These are phyloP conservation scores for Ctenicera cuprea DNA, from an alignment of 2,888 invertebrate genomes.

Conservation along the genomic window DNA sequence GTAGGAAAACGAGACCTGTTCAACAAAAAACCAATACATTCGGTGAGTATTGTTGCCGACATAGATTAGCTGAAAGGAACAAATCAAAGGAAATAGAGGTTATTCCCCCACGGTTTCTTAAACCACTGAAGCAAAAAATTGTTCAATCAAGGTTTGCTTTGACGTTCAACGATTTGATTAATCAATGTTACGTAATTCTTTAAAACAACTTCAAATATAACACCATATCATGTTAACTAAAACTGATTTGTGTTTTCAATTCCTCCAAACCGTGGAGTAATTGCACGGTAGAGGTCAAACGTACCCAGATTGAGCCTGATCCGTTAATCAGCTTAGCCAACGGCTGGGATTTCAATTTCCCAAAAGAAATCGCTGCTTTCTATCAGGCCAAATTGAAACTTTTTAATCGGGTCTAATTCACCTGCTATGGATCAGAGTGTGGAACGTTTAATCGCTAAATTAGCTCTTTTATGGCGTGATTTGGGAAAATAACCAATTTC, in stretches of 20 bases:
- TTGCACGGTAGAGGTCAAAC: constrained; percentile 5
- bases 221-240: too few relatives aligned
- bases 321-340: constrained; percentile 30
- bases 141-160: too few relatives aligned
- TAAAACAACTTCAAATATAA: too few relatives aligned
- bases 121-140: too few relatives aligned
- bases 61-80: constrained; percentile 11
- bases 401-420: constrained; percentile 24
- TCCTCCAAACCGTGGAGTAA: neutral
- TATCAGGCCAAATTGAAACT: constrained; percentile 33
- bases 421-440: constrained; percentile 2
- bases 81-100: neutral
- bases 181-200: too few relatives aligned
- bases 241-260: too few relatives aligned
- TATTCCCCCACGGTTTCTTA: neutral
- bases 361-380: constrained; percentile 24
- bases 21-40: constrained; percentile 15
- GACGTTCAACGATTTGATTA: too few relatives aligned
- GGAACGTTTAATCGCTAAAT: constrained; percentile 1
- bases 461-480: neutral
- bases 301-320: constrained; percentile 27
- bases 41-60: constrained; percentile 7
- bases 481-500: neutral
- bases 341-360: constrained; percentile 35
- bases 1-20: neutral